A percentile compares a stretch with the other conserved stretches of the same genome.
These are phyloP conservation scores for Myotis myotis DNA, from an alignment of 2,797 vertebrate species.

Conservation along the genomic window DNA sequence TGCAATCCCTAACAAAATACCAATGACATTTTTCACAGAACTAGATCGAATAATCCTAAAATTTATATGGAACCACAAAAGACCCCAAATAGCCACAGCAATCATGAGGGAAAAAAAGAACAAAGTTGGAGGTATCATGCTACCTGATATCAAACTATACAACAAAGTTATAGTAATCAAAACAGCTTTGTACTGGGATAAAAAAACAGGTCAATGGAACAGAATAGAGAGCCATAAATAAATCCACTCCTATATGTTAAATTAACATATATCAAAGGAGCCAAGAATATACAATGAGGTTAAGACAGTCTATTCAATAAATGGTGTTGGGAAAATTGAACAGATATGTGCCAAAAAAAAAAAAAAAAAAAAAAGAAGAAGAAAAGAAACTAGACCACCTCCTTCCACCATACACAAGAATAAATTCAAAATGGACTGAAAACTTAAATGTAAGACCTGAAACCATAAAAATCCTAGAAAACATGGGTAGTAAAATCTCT, in stretches of 20 bases:
- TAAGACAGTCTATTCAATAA: background rate
- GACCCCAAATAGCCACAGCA: background rate
- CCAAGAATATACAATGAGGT: background rate
- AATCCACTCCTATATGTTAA: background rate
- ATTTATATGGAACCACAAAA: background rate
- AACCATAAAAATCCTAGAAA: background rate
- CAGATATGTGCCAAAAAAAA: background rate
- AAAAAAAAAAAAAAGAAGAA: no score
- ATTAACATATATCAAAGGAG: background rate
- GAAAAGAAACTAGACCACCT: background rate
- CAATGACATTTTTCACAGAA: background rate
- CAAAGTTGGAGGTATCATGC: background rate
- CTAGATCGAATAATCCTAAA: background rate
- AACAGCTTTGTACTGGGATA: background rate
- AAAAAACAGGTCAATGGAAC: background rate
- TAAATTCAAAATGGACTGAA: background rate
- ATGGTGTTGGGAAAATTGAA: background rate
- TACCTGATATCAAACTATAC: background rate
- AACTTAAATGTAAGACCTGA: background rate
- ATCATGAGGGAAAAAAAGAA: background rate
- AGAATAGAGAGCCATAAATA: background rate
- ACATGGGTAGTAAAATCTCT: background rate
- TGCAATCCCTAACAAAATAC: background rate
- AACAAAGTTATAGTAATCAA: background rate
- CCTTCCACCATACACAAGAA: background rate